Base-by-base conservation (phyloP, 2,113 vertebrate species). In the Apteryx mantelli region DNA sequence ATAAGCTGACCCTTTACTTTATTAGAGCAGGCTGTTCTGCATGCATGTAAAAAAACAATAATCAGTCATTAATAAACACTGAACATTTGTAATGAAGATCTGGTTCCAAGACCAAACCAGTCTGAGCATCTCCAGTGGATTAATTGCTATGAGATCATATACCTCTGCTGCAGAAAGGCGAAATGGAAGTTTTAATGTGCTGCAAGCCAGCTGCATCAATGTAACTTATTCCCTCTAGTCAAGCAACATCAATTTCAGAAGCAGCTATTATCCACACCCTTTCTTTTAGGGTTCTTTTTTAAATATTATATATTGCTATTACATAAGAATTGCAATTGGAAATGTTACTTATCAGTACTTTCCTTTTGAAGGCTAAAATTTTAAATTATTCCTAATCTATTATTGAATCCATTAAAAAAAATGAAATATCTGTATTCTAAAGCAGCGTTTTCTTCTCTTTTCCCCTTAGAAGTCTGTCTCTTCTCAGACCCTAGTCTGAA, bases 221-320 rank as follows among this genome's bases (percentile, higher is more conserved):
- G 44, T 82, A 97, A 97, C 88, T 95, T 94, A 94, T 28, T 92
- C 58, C 58, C 76, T 89, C 48, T 63, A 95, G 96, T 82, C 26
- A 97, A 97, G 74, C 58, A 94, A 91, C 50, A 95, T 63, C 40
- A 93, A 65, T 96, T 96, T 92, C 50, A 92, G 86, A 93, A 96
- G 82, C n/a, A 56, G 83, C 73, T 96, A 95, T 93, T 96, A 89
- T 66, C 74, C 22, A 91, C 19, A 68, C 18, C 28, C 19, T 83
- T 78, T 91, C 46, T 95, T 89, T 92, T 32, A 90, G 52, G 9
- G 44, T 48, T 70, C 5, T 74, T 93, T 92, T 82, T 69, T 42
- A 9, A 88, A 46, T 89, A 94, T 44, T 85, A 78, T 38, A 91
- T 95, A 95, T 40, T 61, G 44, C 65, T 94, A 55, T 73, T 90